A percentile compares a stretch with the other conserved stretches of the same genome.
phyloP scores from a whole-genome alignment of 2,888 invertebrate species.

The Iselma pallidipennis region DNA sequence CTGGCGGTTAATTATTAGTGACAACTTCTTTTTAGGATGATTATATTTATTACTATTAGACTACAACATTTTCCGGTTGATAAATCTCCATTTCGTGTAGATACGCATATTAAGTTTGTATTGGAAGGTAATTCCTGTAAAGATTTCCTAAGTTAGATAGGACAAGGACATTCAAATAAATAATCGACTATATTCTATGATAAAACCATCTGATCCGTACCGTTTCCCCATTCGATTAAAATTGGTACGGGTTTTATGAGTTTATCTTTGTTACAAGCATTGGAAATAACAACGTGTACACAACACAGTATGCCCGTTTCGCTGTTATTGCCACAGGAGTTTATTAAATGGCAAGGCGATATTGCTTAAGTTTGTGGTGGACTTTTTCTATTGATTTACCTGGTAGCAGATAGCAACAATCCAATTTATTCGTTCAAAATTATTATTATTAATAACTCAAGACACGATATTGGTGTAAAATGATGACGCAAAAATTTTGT shows the following conservation, averaged over 20 bases:
- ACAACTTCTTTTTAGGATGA: slow-evolving; percentile 8
- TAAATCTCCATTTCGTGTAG: neutral
- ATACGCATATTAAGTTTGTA: neutral
- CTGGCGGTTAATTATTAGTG: slow-evolving; percentile 15
- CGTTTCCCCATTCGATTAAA: slow-evolving; percentile 14
- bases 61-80: slow-evolving; percentile 1
- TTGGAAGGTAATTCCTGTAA: slow-evolving; percentile 13
- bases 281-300: slow-evolving; percentile 28
- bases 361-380: neutral
- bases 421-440: no score
- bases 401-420: no score
- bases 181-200: slow-evolving; percentile 28
- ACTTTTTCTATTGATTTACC: neutral
- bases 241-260: slow-evolving; percentile 15
- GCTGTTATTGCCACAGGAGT: slow-evolving; percentile 25
- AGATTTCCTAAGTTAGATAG: slow-evolving; percentile 29
- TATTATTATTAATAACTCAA: no score
- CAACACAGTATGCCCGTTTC: slow-evolving; percentile 26
- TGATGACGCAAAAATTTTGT: neutral
- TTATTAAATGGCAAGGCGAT: slow-evolving; percentile 10
- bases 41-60: slow-evolving; percentile 12
- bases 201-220: slow-evolving; percentile 23
- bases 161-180: slow-evolving; percentile 29
- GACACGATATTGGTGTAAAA: no score
- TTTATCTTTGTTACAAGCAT: slow-evolving; percentile 8